Percentiles rank a stretch among this genome's conserved stretches.
These are phyloP conservation scores for Endotricha flammealis DNA, from an alignment of 2,888 invertebrate genomes.

Conservation along the genomic window DNA sequence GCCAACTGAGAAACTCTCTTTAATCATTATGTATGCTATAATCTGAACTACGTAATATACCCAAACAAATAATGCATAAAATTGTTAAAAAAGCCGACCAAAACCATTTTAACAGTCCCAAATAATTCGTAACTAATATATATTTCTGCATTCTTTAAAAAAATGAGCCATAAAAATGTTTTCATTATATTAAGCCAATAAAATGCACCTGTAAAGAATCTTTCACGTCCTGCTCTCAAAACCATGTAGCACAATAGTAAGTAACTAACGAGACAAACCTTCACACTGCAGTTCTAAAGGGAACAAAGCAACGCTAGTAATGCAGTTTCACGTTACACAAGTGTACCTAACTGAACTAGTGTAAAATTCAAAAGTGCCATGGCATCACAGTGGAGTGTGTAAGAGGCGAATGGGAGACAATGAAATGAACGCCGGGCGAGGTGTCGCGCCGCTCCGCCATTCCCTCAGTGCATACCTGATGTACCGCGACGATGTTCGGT, in stretches of 20 bases:
- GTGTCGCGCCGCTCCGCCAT: slow-evolving; percentile 66
- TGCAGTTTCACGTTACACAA: slow-evolving; percentile 1
- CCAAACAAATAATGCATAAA: too few species aligned
- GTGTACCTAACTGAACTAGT: slow-evolving; percentile 24
- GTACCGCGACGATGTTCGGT: slow-evolving; percentile 39
- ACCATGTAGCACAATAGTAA: background rate
- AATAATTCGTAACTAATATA: too few species aligned
- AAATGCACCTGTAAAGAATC: too few species aligned
- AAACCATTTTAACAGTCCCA: too few species aligned
- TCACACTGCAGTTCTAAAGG: background rate
- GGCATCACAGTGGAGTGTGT: slow-evolving; percentile 24
- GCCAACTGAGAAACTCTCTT: slow-evolving; percentile 1
- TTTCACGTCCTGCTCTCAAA: background rate
- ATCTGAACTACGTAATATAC: too few species aligned
- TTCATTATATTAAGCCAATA: too few species aligned
- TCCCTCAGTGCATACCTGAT: slow-evolving; percentile 76
- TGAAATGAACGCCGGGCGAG: slow-evolving; percentile 67
- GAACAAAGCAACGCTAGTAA: background rate
- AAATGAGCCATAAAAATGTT: too few species aligned
- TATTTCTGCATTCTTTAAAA: too few species aligned
- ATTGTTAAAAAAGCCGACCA: too few species aligned
- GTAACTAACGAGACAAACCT: background rate
- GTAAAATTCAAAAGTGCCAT: slow-evolving; percentile 33
- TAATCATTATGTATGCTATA: too few species aligned
- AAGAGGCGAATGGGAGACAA: slow-evolving; percentile 59